Evolutionary conservation across 1,140 invertebrate species (phyloP), one percentile per base, ranked within the genome.

Genomic region (Cheumatopsyche charites): DNA sequence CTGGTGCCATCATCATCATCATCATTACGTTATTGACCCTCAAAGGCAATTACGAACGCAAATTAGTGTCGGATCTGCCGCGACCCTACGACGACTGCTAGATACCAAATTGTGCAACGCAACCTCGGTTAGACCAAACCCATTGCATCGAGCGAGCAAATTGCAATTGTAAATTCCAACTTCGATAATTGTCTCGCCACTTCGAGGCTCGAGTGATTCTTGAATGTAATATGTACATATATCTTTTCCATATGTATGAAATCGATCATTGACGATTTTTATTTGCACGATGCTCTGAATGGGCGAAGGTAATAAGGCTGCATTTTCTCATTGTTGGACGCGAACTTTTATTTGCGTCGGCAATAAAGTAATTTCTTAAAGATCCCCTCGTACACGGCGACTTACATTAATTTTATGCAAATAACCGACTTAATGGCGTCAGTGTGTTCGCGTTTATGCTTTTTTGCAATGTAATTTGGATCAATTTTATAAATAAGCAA

Each of bases 391-490:
- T 47, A 66, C 63, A 66, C 63, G 55, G 41, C 63, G 43, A 11
- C 66, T 68, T 68, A 41, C 49, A 55, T 42, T 68, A 68, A 68
- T 68, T 68, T 68, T 68, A 68, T 68, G 66, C 43, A 68, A 68
- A 68, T 68, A 15, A 26, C 55, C 43, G 47, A 2, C 66, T n/a
- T 68, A 68, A 68, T 68, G 42, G 23, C 47, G 49, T 42, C 66
- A 26, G 66, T 68, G 21, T 68, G 63, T 66, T 66, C 36, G 66
- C 66, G 12, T 68, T 68, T 55, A 68, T 58, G 49, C 47, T 55
- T 68, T 58, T 55, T 55, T 68, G 66, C 49, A 19, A 55, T 68
- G 66, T 58, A 68, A 55, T 68, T 68, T 45, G 41, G 63, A 66
- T 26, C 47, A 42, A 68, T 68, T 68, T 68, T 55, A 45, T 55